Evolutionary conservation across 2,888 invertebrate genomes (phyloP).

Genomic region (Pammene fasciana): DNA sequence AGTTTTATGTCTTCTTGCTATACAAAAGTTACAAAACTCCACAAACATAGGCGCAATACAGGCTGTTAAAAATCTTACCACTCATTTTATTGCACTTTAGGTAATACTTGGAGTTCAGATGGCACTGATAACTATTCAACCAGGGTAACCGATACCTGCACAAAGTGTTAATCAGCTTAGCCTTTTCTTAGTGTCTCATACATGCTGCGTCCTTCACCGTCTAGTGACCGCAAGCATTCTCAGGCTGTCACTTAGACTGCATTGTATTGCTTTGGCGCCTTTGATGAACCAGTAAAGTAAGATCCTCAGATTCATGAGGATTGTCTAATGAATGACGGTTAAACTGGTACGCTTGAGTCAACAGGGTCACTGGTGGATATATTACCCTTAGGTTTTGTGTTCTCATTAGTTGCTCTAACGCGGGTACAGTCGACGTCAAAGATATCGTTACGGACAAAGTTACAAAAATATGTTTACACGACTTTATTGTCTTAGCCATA

Average conservation of each 20-base stretch:
- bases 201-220: constrained; percentile 29
- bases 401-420: too few species aligned
- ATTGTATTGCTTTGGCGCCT: background rate
- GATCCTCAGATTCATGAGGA: background rate
- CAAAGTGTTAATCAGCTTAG: constrained; percentile 12
- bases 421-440: too few species aligned
- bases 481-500: too few species aligned
- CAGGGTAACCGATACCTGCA: constrained; percentile 7
- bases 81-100: background rate
- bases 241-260: constrained; percentile 23
- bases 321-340: background rate
- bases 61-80: background rate
- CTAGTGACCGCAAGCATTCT: constrained; percentile 26
- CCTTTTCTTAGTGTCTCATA: constrained; percentile 25
- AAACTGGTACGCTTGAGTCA: background rate
- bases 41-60: too few species aligned
- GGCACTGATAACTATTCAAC: constrained; percentile 15
- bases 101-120: background rate
- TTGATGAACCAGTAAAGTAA: background rate
- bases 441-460: too few species aligned
- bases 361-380: background rate
- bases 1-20: too few species aligned
- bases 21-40: too few species aligned
- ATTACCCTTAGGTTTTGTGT: background rate
- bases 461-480: too few species aligned